A percentile compares a stretch with the other conserved stretches of the same genome.
These are phyloP conservation scores for Zootoca vivipara DNA, from an alignment of 2,113 vertebrate species.

Conservation along the genomic window DNA sequence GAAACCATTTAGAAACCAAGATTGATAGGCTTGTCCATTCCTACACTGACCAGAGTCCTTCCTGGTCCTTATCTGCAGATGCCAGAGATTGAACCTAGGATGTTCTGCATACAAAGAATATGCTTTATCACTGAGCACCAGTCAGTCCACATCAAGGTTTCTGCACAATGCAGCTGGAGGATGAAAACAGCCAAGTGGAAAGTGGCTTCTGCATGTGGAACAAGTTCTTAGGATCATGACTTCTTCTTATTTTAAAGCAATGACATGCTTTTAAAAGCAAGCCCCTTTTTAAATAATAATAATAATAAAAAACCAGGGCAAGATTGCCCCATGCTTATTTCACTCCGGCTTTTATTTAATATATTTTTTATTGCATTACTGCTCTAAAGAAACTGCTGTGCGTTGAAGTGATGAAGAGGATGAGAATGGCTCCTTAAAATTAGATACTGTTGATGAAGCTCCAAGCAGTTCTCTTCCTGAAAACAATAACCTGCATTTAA, in stretches of 20 bases:
- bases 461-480: constrained; percentile 68
- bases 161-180: not conserved
- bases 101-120: no score
- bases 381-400: constrained; percentile 54
- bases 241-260: not conserved
- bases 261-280: not conserved
- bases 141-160: not conserved
- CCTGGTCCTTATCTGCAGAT: no score
- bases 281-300: not conserved
- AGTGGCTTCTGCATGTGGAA: not conserved
- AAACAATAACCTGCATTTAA: constrained; percentile 80
- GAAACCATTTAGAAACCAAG: no score
- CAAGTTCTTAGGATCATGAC: not conserved
- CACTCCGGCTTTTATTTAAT: constrained; percentile 29
- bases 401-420: constrained; percentile 32
- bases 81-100: no score
- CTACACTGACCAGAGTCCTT: no score
- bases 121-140: no score
- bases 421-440: constrained; percentile 66
- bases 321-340: constrained; percentile 37
- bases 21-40: no score
- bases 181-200: not conserved
- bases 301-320: constrained; percentile 22
- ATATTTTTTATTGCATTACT: constrained; percentile 67
- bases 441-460: constrained; percentile 69